A percentile compares a stretch with the other conserved stretches of the same genome.
Conservation (phyloP, 2,888 invertebrate species). For the Tenodera sinensis region DNA sequence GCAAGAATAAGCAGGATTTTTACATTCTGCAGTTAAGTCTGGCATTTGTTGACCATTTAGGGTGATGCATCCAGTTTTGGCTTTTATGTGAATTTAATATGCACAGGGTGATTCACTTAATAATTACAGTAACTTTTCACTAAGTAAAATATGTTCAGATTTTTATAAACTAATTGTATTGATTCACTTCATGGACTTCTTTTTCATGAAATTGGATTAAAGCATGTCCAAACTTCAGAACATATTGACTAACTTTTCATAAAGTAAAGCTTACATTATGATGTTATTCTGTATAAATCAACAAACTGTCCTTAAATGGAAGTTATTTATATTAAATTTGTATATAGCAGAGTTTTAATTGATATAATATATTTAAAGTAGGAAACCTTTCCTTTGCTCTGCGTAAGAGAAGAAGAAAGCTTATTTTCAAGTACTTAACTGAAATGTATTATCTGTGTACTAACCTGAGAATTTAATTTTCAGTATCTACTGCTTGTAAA, state of each 20-base stretch:
- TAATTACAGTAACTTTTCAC: neutral
- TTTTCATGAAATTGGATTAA: too few species aligned
- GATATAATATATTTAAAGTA: neutral
- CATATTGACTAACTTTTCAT: too few species aligned
- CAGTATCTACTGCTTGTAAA: neutral
- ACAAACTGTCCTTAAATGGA: neutral
- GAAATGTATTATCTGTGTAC: neutral
- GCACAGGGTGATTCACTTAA: neutral
- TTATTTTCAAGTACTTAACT: neutral
- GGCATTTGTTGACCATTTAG: neutral
- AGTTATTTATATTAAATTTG: neutral
- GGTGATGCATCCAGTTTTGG: neutral
- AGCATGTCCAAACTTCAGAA: too few species aligned
- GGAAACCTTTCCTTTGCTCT: neutral
- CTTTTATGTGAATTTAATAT: neutral
- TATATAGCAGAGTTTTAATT: neutral
- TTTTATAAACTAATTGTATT: neutral
- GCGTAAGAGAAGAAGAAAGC: neutral
- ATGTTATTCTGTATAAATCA: neutral
- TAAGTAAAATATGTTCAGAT: neutral
- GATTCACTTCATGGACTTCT: neutral
- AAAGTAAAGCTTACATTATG: too few species aligned
- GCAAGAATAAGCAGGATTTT: constrained; percentile 1
- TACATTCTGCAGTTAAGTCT: neutral
- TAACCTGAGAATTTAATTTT: neutral